Evolutionary conservation across 2,888 invertebrate species (phyloP), one percentile per base, ranked within the genome.

Genomic region (Phytoseiulus persimilis): DNA sequence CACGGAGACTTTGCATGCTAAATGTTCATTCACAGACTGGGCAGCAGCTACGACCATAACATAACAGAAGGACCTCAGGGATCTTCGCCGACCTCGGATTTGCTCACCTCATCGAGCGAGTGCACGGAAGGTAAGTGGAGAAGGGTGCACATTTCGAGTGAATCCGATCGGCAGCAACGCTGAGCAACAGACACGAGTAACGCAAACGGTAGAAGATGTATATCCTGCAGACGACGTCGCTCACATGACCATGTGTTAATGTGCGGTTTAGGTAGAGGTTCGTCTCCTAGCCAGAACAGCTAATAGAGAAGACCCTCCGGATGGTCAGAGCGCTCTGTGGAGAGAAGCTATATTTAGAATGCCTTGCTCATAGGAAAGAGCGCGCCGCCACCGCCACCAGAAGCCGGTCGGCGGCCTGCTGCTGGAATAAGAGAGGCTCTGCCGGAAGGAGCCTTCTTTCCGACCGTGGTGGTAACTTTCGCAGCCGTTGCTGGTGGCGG

Each of bases 161-260:
- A 65, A 65, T 65, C 65, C 65, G 9, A 65, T 3, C 18, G 65
- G 28, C 2, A 23, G 65, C 18, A 39, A 3, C 18, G 5, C 65
- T 2, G 65, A 23, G 65, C 23, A 65, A 65, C 65, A 18, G 5
- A 65, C 65, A 65, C 65, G 14, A 23, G 28, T 65, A 65, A 65
- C 65, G 65, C 28, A 28, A 65, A 65, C 65, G 65, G 65, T 18
- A 18, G 18, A 18, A 18, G 18, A 65, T 23, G 65, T 65, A 65
- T 14, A 65, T 23, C 14, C 23, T 2, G 18, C 18, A 2, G 65
- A 23, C 65, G 65, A 65, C 65, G 65, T 65, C 65, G 14, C 28
- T 65, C 65, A 65, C 65, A 65, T 65, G 65, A 65, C 65, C 65
- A 65, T 65, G 65, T 65, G 65, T 65, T 65, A 65, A 65, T 65